These are phyloP conservation scores for Ochropleura plecta DNA, from an alignment of 2,888 invertebrate genomes.

Conservation along the genomic window DNA sequence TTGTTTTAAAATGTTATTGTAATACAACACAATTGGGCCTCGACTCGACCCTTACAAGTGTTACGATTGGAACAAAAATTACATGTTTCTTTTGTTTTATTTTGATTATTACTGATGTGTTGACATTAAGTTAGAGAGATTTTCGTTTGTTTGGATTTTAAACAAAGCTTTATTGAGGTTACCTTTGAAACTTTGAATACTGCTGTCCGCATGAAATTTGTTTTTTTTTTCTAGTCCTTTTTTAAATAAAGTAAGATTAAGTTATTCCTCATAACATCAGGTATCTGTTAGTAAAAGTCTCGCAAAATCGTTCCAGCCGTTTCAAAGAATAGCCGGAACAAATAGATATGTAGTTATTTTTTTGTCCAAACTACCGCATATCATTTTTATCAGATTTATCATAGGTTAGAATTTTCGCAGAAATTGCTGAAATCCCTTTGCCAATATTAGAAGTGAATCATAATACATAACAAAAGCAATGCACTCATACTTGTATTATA, in stretches of 20 bases:
- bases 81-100: slow-evolving; percentile 38
- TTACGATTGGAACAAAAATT: slow-evolving; percentile 40
- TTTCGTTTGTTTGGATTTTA: background rate
- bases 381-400: no score
- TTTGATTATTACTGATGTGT: slow-evolving; percentile 38
- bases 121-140: background rate
- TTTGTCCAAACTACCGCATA: no score
- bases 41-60: slow-evolving; percentile 47
- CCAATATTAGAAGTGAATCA: background rate
- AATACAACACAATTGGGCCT: slow-evolving; percentile 55
- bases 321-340: no score
- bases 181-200: background rate
- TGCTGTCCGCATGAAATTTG: background rate
- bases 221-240: no score
- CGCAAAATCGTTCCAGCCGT: no score
- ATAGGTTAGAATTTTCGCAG: background rate
- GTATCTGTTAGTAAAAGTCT: no score
- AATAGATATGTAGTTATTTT: no score
- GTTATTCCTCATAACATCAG: background rate
- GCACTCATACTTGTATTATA: background rate
- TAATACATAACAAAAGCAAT: slow-evolving; percentile 10
- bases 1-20: slow-evolving; percentile 57
- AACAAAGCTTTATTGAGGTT: background rate
- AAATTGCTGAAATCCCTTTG: background rate
- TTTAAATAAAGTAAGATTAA: no score